Base-by-base conservation (phyloP, 2,113 vertebrate genomes). In the Syrrhaptes paradoxus region DNA sequence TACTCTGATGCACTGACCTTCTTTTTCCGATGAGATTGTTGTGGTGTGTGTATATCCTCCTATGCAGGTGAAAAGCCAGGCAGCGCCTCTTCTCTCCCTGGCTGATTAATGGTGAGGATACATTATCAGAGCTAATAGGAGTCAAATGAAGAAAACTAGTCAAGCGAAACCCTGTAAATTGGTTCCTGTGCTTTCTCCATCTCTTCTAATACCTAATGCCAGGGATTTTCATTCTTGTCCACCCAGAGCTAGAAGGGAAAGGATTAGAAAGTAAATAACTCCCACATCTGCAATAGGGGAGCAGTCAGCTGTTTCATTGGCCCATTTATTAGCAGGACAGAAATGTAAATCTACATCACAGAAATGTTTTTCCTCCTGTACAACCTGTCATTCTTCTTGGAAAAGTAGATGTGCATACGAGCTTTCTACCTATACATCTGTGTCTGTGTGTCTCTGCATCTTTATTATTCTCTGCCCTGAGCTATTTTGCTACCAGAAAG, bases 61-160 rank as follows among this genome's bases (percentile, higher is more conserved):
- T 8, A 20, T 13, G 29, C 83, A 80, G 1, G 2, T 72, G 87
- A 92, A 90, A 89, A 71, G 43, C 32, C 28, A 73, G 84, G 78
- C 36, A 83, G 97, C 94, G 63, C 95, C 81, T 96, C 97, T 97
- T 97, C 98, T 97, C 73, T 97, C 54, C 77, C 96, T 87, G 95
- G 95, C 85, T 88, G 96, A 97, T 98, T 98, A 98, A 98, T 98
- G 97, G 98, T 97, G 97, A 97, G 97, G 96, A 98, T 98, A 98
- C 96, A 98, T 99, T 99, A 99, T 99, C 97, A 97, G 97, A 99
- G 96, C 97, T 99, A 99, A 99, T 98, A 98, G 98, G 98, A 98
- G 98, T 98, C 98, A 99, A 98, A 99, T 99, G 98, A 98, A 98
- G 98, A 98, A 98, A 99, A 98, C 98, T 98, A 98, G 98, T 98